A percentile compares a stretch with the other conserved stretches of the same genome.
Evolutionary conservation across 1,140 invertebrate species (phyloP).

Genomic region (Nomia melanderi): DNA sequence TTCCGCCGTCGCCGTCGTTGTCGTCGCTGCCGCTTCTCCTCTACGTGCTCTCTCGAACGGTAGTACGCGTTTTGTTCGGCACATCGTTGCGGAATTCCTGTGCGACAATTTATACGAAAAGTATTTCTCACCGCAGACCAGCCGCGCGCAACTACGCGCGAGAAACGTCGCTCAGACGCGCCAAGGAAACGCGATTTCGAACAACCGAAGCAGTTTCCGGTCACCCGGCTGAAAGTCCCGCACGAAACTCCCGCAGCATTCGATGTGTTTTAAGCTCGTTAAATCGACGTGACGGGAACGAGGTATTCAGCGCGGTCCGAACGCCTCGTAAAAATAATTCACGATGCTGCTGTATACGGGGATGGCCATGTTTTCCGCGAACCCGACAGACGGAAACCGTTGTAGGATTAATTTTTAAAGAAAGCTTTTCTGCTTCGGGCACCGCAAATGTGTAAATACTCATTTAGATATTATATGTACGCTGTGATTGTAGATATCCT

Average conservation of each 20-base stretch:
- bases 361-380: too few species aligned
- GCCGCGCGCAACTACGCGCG: background rate
- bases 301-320: background rate
- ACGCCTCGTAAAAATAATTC: conserved; percentile 5
- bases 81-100: conserved; percentile 68
- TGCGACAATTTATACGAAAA: conserved; percentile 73
- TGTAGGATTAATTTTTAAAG: too few species aligned
- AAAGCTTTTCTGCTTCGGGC: too few species aligned
- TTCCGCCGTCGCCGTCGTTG: background rate
- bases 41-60: conserved; percentile 15
- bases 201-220: background rate
- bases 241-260: background rate
- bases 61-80: conserved; percentile 58
- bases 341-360: too few species aligned
- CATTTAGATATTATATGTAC: too few species aligned
- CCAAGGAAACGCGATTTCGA: conserved; percentile 16
- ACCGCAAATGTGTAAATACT: too few species aligned
- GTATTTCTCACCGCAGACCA: conserved; percentile 59
- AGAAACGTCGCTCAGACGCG: conserved; percentile 22
- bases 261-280: conserved; percentile 4
- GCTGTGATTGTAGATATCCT: too few species aligned
- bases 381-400: too few species aligned
- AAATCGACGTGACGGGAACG: background rate
- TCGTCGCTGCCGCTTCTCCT: background rate
- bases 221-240: too few species aligned